Evolutionary conservation across 2,888 invertebrate species (phyloP), one percentile per base, ranked within the genome.

Genomic region (Plagiodera versicolora): DNA sequence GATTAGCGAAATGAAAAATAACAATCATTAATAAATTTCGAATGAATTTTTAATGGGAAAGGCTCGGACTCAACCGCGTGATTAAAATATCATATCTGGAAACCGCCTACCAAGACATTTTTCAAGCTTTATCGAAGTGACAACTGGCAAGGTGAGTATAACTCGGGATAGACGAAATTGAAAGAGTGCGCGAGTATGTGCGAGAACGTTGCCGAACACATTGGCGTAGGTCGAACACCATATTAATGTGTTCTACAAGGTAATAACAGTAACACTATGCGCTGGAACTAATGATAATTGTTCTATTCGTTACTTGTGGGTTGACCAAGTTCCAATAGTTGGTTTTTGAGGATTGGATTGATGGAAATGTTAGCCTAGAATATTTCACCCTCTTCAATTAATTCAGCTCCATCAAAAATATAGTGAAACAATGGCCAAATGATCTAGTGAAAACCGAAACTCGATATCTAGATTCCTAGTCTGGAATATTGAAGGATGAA

Each of bases 11-110:
- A 47, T 55, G 55, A 55, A 46, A 55, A 55, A 55, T 55, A 55
- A 55, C 47, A 28, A 16, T 44, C 55, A 47, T 46, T 32, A 24
- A 55, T 55, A 55, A n/a, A n/a, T n/a, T n/a, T n/a, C n/a, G n/a
- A n/a, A n/a, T n/a, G n/a, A 55, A 30, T 52, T 52, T 20, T 24
- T 39, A 52, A 20, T 52, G 35, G 39, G 18, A 45, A 44, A 19
- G 18, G 28, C 51, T 50, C 51, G 32, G 32, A 32, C 2, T 32
- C 11, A 32, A 11, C 32, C 32, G 5, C 11, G 52, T 52, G 58
- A 58, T 58, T 58, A 52, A 58, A 58, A 56, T 60, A 51, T 60
- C 50, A 60, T 39, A 60, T 30, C 32, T 17, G 28, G 60, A 46
- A 60, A 56, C 30, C 55, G 60, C 58, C 52, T 35, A 58, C 58